Conservation (phyloP, 1,140 invertebrate species). For the Babylonia areolata region DNA sequence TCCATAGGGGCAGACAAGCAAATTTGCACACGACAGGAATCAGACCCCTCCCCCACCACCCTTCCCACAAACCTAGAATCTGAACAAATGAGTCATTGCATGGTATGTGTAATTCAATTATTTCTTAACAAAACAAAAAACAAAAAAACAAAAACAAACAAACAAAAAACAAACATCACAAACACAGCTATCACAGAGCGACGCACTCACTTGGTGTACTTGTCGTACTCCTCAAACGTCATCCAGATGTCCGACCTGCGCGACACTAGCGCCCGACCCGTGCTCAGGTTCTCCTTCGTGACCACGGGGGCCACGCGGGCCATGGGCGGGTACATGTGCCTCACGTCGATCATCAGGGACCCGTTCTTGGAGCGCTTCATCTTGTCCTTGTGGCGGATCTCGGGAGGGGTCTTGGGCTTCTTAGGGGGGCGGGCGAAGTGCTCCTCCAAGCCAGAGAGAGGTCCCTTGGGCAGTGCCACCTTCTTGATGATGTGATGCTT, state of each 20-base stretch:
- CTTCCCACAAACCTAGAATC: too few species aligned
- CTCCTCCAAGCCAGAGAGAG: constrained; percentile 48
- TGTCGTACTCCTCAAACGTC: constrained; percentile 73
- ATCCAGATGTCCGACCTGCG: constrained; percentile 70
- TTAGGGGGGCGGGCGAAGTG: constrained; percentile 64
- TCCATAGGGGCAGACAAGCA: too few species aligned
- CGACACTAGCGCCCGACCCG: constrained; percentile 66
- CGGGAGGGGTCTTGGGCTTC: constrained; percentile 57
- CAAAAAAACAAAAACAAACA: too few species aligned
- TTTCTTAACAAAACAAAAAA: too few species aligned
- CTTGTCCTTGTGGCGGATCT: constrained; percentile 65
- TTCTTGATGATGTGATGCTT: constrained; percentile 49
- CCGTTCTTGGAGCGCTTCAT: constrained; percentile 60
- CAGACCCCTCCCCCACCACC: too few species aligned
- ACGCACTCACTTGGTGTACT: constrained; percentile 68
- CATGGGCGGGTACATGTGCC: constrained; percentile 59
- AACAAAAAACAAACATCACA: too few species aligned
- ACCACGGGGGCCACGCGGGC: constrained; percentile 48
- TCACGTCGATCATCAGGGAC: constrained; percentile 62
- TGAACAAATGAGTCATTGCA: too few species aligned
- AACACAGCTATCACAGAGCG: too few species aligned
- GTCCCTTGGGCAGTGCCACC: constrained; percentile 12
- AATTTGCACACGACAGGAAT: too few species aligned
- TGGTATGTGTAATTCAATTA: too few species aligned
- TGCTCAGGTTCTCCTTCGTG: constrained; percentile 65